These are phyloP conservation scores for Zaprionus lineosus DNA, from an alignment of 2,888 invertebrate genomes.

Conservation along the genomic window DNA sequence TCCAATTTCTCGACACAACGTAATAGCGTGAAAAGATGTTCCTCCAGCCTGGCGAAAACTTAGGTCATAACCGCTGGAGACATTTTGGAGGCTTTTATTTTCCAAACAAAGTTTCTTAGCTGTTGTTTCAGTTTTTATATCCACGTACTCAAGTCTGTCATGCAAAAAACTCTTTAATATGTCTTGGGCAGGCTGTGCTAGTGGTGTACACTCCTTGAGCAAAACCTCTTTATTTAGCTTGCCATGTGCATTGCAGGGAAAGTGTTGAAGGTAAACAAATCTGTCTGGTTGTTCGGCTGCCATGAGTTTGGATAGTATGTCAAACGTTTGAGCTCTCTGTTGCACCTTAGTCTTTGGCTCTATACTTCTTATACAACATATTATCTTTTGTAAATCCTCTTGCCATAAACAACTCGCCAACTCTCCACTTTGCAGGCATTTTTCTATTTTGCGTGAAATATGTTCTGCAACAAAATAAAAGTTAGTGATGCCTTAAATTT, in stretches of 20 bases:
- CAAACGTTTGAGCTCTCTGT: constrained; percentile 52
- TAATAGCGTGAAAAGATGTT: constrained; percentile 79
- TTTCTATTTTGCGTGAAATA: constrained; percentile 57
- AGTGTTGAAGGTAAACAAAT: constrained; percentile 84
- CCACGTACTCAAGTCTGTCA: constrained; percentile 61
- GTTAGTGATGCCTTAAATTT: background rate
- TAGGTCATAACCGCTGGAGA: constrained; percentile 31
- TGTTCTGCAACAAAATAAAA: constrained; percentile 22
- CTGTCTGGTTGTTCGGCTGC: constrained; percentile 86
- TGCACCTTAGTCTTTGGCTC: constrained; percentile 55
- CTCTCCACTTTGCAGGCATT: constrained; percentile 46
- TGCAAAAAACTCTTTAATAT: constrained; percentile 85
- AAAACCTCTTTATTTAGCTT: constrained; percentile 83
- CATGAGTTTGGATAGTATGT: constrained; percentile 53
- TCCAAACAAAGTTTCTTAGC: constrained; percentile 41
- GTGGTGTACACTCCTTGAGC: constrained; percentile 49
- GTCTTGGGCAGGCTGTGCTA: constrained; percentile 60
- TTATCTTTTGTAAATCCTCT: constrained; percentile 52
- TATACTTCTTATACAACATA: constrained; percentile 53
- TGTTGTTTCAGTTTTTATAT: background rate
- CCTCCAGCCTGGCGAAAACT: constrained; percentile 74
- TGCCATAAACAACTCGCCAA: constrained; percentile 58
- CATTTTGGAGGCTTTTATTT: background rate
- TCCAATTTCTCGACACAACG: constrained; percentile 71
- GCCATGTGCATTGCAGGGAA: constrained; percentile 88